phyloP scores from a whole-genome alignment of 2,888 invertebrate genomes.

The Augochlorella aurata region DNA sequence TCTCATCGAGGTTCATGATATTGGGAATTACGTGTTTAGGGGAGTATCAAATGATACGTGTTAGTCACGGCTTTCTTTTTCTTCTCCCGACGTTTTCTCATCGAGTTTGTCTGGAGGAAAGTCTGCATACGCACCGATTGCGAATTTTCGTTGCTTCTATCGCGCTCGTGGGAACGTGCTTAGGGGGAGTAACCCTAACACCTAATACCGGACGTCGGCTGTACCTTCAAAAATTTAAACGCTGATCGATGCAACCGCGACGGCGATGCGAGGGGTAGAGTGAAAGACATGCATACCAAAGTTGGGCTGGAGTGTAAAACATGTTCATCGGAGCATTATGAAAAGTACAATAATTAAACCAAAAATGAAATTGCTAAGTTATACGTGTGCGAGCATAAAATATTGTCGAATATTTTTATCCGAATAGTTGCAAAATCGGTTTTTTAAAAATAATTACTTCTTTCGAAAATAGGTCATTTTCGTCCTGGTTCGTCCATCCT shows the following conservation, averaged over 20 bases:
- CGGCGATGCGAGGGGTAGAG: no score
- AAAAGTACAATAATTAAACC: neutral
- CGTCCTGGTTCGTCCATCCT: no score
- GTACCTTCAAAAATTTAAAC: no score
- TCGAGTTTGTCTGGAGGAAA: neutral
- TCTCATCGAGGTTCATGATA: slow-evolving; percentile 32
- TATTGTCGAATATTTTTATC: neutral
- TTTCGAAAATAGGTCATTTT: no score
- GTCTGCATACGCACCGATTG: slow-evolving; percentile 5
- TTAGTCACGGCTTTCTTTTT: neutral
- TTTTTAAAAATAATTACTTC: neutral
- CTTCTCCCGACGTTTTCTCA: neutral
- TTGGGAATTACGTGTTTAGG: slow-evolving; percentile 20
- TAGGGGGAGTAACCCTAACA: no score
- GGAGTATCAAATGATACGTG: neutral
- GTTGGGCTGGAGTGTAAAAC: no score
- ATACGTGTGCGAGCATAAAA: neutral
- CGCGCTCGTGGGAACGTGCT: neutral
- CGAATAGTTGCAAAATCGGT: neutral
- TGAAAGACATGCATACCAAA: no score
- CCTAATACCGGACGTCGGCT: no score
- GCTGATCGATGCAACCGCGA: no score
- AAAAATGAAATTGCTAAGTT: neutral
- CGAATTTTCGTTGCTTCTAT: neutral
- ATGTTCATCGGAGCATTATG: neutral